A percentile compares a stretch with the other conserved stretches of the same genome.
Evolutionary conservation across 2,797 vertebrate genomes (phyloP).

Genomic region (Acanthopagrus latus): DNA sequence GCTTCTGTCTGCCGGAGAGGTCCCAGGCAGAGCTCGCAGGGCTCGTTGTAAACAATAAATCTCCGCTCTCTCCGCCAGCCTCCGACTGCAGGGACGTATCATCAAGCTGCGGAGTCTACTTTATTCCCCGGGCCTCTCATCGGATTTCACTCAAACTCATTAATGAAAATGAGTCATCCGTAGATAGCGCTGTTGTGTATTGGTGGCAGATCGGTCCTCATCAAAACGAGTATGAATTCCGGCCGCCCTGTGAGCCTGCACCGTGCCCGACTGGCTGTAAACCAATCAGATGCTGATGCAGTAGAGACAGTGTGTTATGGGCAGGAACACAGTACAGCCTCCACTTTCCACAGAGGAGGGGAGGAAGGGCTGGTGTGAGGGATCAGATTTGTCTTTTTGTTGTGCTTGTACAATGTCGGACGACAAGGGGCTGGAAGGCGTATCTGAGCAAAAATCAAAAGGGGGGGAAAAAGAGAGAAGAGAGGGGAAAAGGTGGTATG

Average conservation of each 20-base stretch:
- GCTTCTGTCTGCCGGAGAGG: slow-evolving; percentile 54
- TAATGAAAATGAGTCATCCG: slow-evolving; percentile 77
- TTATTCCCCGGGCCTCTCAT: slow-evolving; percentile 54
- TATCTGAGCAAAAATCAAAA: slow-evolving; percentile 27
- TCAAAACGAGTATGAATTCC: slow-evolving; percentile 46
- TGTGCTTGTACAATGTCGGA: slow-evolving; percentile 32
- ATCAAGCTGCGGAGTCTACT: slow-evolving; percentile 43
- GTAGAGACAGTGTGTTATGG: slow-evolving; percentile 70
- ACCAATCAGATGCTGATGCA: slow-evolving; percentile 83
- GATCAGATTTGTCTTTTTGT: slow-evolving; percentile 32
- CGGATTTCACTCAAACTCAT: slow-evolving; percentile 66
- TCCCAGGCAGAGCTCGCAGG: slow-evolving; percentile 59
- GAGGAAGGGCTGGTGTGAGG: slow-evolving; percentile 39
- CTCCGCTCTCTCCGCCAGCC: slow-evolving; percentile 55
- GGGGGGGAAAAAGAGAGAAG: background rate
- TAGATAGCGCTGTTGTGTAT: slow-evolving; percentile 54
- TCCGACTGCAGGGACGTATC: slow-evolving; percentile 50
- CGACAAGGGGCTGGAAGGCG: slow-evolving; percentile 5
- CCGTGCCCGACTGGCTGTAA: slow-evolving; percentile 77
- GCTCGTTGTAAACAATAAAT: slow-evolving; percentile 70
- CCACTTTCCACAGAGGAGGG: slow-evolving; percentile 52
- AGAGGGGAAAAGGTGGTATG: slow-evolving; percentile 38
- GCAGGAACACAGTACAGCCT: slow-evolving; percentile 63
- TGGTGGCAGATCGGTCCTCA: slow-evolving; percentile 60
- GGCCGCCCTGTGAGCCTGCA: slow-evolving; percentile 60